These are phyloP conservation scores for Electrophaes corylata DNA, from an alignment of 2,888 invertebrate genomes.

Conservation along the genomic window DNA sequence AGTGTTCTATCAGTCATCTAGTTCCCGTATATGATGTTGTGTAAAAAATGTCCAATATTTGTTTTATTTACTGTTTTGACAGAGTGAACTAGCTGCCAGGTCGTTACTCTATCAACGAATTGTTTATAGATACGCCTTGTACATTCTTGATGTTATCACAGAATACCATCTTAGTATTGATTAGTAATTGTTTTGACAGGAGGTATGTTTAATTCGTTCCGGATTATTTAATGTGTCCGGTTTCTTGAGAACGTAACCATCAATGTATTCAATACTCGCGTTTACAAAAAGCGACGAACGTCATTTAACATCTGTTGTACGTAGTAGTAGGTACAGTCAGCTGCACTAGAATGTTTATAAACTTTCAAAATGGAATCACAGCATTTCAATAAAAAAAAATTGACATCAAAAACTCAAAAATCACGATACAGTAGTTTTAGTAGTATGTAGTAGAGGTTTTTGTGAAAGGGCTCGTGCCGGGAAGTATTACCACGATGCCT, in stretches of 20 bases:
- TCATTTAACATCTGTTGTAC: neutral
- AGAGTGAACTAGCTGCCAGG: neutral
- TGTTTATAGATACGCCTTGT: constrained; percentile 49
- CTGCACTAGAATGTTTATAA: neutral
- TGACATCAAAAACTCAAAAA: too few relatives aligned
- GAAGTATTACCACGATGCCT: too few relatives aligned
- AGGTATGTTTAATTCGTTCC: constrained; percentile 32
- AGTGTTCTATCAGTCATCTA: too few relatives aligned
- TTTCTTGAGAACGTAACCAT: constrained; percentile 15
- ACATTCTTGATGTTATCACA: constrained; percentile 33
- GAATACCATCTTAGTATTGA: constrained; percentile 33
- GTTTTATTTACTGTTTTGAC: neutral
- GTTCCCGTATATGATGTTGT: too few relatives aligned
- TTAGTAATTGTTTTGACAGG: constrained; percentile 37
- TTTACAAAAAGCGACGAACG: neutral
- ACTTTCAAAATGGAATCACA: too few relatives aligned
- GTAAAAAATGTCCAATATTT: too few relatives aligned
- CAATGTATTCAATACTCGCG: constrained; percentile 2
- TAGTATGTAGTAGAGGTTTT: too few relatives aligned
- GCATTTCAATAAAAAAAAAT: too few relatives aligned
- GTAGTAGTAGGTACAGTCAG: too few relatives aligned
- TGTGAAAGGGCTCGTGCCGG: too few relatives aligned
- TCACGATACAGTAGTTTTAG: too few relatives aligned
- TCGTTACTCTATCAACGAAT: constrained; percentile 4
- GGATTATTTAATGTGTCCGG: constrained; percentile 32